Conservation (phyloP, 2,113 vertebrate genomes). For the Serilophus lunatus region DNA sequence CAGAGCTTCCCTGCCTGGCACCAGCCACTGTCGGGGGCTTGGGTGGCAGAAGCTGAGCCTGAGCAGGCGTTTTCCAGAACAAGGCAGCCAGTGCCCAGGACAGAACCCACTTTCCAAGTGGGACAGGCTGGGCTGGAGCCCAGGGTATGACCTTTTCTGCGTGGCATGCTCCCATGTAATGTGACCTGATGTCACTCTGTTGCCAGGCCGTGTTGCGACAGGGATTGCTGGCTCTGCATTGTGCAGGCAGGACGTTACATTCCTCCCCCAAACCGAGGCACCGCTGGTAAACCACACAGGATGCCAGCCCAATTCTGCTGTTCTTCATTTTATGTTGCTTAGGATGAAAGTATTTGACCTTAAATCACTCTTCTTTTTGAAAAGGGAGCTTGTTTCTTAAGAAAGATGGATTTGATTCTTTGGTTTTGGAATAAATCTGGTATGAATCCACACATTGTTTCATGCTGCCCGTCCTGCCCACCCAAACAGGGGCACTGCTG, state of each 20-base stretch:
- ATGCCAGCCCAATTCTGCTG: not conserved
- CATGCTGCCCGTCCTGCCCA: not conserved
- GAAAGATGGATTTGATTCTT: not conserved
- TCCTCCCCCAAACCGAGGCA: not conserved
- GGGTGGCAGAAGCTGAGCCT: not conserved
- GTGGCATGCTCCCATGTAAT: not conserved
- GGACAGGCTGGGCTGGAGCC: constrained; percentile 8
- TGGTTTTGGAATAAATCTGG: not conserved
- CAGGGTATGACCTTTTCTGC: constrained; percentile 13
- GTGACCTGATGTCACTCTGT: constrained; percentile 21
- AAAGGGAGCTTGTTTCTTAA: constrained; percentile 19
- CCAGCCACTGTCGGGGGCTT: not conserved
- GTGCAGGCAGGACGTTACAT: not conserved
- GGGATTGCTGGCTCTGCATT: not conserved
- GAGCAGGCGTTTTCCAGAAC: not conserved
- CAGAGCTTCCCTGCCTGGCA: not conserved
- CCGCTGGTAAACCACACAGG: not conserved
- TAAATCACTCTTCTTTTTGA: not conserved
- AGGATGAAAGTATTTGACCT: constrained; percentile 28
- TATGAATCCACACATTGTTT: constrained; percentile 4
- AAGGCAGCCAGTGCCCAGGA: not conserved
- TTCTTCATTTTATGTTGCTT: not conserved
- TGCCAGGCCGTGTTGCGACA: not conserved
- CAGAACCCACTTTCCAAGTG: not conserved
- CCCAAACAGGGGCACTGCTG: not conserved